phyloP scores from a whole-genome alignment of 2,888 invertebrate species.

The Phengaris arion region DNA sequence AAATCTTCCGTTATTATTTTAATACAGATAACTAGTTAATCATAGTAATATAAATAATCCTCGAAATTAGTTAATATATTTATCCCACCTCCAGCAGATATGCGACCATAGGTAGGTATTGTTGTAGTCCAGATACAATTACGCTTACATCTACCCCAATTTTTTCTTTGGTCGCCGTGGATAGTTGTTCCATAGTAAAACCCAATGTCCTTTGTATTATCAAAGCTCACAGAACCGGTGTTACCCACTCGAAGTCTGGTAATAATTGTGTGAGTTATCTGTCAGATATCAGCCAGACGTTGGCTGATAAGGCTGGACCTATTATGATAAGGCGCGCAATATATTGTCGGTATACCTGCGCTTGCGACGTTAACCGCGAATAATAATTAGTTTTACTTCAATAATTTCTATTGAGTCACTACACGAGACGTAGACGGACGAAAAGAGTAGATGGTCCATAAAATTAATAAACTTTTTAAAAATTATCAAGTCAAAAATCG shows the following conservation, averaged over 20 bases:
- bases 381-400: conserved; percentile 26
- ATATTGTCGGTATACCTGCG: conserved; percentile 25
- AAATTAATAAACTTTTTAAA: no score
- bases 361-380: conserved; percentile 22
- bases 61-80: no score
- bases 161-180: no score
- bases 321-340: conserved; percentile 27
- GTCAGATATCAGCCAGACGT: conserved; percentile 18
- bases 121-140: no score
- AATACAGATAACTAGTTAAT: no score
- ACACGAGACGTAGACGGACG: background rate
- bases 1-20: no score
- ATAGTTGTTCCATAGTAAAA: no score
- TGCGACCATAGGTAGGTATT: no score
- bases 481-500: no score
- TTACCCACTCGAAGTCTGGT: conserved; percentile 45
- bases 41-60: no score
- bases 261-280: conserved; percentile 46
- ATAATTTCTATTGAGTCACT: conserved; percentile 22
- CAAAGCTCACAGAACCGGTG: conserved; percentile 44
- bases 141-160: no score
- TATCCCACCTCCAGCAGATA: no score
- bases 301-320: conserved; percentile 22
- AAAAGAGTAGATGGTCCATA: background rate
- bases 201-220: conserved; percentile 25